These are phyloP conservation scores for Megamerina dolium DNA, from an alignment of 2,888 invertebrate genomes.

Conservation along the genomic window DNA sequence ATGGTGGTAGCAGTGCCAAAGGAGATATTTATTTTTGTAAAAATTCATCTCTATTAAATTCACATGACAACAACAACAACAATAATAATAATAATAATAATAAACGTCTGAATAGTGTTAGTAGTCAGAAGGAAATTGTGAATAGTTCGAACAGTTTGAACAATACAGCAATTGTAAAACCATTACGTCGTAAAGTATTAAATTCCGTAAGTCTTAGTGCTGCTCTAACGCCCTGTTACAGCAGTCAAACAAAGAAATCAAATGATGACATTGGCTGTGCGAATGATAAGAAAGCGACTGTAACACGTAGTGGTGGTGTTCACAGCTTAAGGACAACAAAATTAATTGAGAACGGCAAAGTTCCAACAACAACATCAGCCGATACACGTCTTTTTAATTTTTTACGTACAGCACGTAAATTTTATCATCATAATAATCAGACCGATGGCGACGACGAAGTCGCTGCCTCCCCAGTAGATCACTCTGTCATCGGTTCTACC, in stretches of 20 bases:
- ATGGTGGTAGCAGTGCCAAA: slow-evolving; percentile 37
- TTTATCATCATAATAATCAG: slow-evolving; percentile 23
- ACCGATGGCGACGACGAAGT: too few relatives aligned
- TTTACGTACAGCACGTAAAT: slow-evolving; percentile 35
- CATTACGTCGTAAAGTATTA: slow-evolving; percentile 28
- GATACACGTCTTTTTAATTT: slow-evolving; percentile 32
- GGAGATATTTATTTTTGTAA: slow-evolving; percentile 44
- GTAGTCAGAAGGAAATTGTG: slow-evolving; percentile 17
- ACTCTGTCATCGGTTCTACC: not conserved
- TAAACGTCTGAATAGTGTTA: slow-evolving; percentile 24
- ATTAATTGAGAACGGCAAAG: slow-evolving; percentile 20
- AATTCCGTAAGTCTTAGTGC: slow-evolving; percentile 31
- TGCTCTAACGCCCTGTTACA: slow-evolving; percentile 27
- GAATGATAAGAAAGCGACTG: not conserved
- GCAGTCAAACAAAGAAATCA: not conserved
- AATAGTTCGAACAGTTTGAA: slow-evolving; percentile 1
- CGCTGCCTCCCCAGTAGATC: too few relatives aligned
- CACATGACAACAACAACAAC: slow-evolving; percentile 1
- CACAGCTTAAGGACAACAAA: too few relatives aligned
- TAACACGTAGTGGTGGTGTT: not conserved
- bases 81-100: slow-evolving; percentile 1
- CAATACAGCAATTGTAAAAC: not conserved
- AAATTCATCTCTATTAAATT: slow-evolving; percentile 23
- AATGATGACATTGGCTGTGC: not conserved
- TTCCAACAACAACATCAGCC: slow-evolving; percentile 1